phyloP scores from a whole-genome alignment of 2,797 vertebrate genomes.

The Novumbra hubbsi region DNA sequence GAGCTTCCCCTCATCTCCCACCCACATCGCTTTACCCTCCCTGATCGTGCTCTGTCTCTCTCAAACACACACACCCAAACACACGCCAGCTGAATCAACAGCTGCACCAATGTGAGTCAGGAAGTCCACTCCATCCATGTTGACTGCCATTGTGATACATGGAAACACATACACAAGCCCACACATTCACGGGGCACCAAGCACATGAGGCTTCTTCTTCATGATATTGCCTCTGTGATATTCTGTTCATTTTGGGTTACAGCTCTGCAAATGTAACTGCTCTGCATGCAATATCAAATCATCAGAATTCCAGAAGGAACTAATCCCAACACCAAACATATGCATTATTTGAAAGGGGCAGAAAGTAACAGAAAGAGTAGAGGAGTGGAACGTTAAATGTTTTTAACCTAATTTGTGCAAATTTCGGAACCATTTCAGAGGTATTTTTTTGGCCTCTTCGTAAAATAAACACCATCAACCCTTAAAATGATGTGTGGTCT shows the following conservation, averaged over 20 bases:
- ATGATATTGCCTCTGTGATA: constrained; percentile 38
- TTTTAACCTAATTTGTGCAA: constrained; percentile 65
- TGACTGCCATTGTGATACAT: constrained; percentile 45
- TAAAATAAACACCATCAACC: constrained; percentile 70
- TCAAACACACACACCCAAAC: constrained; percentile 15
- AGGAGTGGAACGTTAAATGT: constrained; percentile 42
- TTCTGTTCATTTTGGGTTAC: constrained; percentile 49
- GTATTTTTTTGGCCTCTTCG: constrained; percentile 58
- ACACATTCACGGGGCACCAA: constrained; percentile 27
- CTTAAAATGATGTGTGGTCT: constrained; percentile 78
- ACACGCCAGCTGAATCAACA: constrained; percentile 71
- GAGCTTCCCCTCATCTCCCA: constrained; percentile 40
- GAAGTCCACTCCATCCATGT: constrained; percentile 57
- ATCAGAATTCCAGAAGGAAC: constrained; percentile 44
- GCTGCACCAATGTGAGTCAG: constrained; percentile 61
- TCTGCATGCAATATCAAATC: constrained; percentile 36
- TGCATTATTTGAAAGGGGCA: constrained; percentile 33
- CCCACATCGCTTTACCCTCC: constrained; percentile 9
- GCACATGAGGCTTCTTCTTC: constrained; percentile 41
- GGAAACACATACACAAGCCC: constrained; percentile 12
- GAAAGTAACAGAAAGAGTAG: constrained; percentile 31
- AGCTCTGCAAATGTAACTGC: constrained; percentile 18
- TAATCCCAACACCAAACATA: constrained; percentile 33
- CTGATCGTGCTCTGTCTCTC: constrained; percentile 22
- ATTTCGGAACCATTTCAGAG: constrained; percentile 64